phyloP scores from a whole-genome alignment of 2,888 invertebrate genomes.

The Galerucella pusilla region DNA sequence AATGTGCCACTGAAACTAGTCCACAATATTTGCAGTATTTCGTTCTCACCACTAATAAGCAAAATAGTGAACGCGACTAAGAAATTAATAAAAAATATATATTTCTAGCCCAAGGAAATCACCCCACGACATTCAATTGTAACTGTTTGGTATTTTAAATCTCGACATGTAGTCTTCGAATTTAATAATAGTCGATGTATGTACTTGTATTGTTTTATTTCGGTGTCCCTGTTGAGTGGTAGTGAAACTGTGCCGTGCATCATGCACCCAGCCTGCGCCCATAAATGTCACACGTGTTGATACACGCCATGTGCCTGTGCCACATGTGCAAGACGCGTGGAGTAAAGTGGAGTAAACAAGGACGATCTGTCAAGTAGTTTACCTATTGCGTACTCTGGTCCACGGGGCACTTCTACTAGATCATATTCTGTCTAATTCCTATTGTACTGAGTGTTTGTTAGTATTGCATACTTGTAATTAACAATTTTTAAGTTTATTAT shows the following conservation, averaged over 20 bases:
- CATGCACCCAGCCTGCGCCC: slow-evolving; percentile 49
- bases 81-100: neutral
- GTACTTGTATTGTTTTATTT: slow-evolving; percentile 30
- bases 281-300: slow-evolving; percentile 57
- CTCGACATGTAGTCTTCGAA: slow-evolving; percentile 22
- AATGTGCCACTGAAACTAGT: too few relatives aligned
- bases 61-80: neutral
- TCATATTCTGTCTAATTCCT: neutral
- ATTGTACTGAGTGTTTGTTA: neutral
- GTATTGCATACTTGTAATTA: neutral
- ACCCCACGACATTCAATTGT: neutral
- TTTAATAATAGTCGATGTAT: slow-evolving; percentile 12
- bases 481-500: neutral
- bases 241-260: slow-evolving; percentile 28
- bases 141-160: neutral
- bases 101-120: neutral
- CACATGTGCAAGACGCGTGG: slow-evolving; percentile 53
- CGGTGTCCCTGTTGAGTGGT: slow-evolving; percentile 28
- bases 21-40: too few relatives aligned
- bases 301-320: slow-evolving; percentile 54
- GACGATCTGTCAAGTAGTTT: slow-evolving; percentile 44
- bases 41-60: neutral
- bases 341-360: slow-evolving; percentile 38
- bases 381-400: slow-evolving; percentile 31
- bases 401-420: neutral